Percentiles rank a stretch among this genome's conserved stretches.
Conservation (phyloP, 2,888 invertebrate genomes). For the Polymixis flavicincta region DNA sequence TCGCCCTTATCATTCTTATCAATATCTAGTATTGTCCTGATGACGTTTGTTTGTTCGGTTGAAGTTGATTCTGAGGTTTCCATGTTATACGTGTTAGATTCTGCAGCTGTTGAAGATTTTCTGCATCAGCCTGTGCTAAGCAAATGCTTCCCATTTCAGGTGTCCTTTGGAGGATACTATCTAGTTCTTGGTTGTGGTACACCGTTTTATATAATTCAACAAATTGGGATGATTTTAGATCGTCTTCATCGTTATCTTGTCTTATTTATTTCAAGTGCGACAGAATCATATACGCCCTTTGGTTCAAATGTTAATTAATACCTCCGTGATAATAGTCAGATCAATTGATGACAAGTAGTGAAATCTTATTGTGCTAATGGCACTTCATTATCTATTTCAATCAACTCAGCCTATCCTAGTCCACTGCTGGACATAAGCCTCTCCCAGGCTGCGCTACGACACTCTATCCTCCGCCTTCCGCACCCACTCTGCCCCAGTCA, state of each 20-base stretch:
- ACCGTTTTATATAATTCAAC: no score
- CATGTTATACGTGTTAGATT: conserved; percentile 13
- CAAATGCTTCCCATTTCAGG: neutral
- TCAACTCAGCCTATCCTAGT: no score
- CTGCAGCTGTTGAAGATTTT: neutral
- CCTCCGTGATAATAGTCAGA: neutral
- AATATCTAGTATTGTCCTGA: conserved; percentile 55
- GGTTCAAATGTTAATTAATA: no score
- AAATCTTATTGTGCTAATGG: neutral
- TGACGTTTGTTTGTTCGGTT: conserved; percentile 55
- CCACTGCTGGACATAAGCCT: no score
- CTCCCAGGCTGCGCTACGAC: no score
- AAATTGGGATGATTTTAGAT: neutral
- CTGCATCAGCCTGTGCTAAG: neutral
- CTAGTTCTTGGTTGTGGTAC: neutral
- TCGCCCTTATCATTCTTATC: conserved; percentile 62
- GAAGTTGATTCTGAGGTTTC: conserved; percentile 48
- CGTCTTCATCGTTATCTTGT: no score
- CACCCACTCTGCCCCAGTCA: no score
- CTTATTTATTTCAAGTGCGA: neutral
- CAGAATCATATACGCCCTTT: neutral
- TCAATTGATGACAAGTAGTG: neutral
- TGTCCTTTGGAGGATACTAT: neutral
- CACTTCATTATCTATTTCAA: neutral
- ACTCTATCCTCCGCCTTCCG: no score